These are phyloP conservation scores for Thalassoma bifasciatum DNA, from an alignment of 2,113 vertebrate species.

Conservation along the genomic window DNA sequence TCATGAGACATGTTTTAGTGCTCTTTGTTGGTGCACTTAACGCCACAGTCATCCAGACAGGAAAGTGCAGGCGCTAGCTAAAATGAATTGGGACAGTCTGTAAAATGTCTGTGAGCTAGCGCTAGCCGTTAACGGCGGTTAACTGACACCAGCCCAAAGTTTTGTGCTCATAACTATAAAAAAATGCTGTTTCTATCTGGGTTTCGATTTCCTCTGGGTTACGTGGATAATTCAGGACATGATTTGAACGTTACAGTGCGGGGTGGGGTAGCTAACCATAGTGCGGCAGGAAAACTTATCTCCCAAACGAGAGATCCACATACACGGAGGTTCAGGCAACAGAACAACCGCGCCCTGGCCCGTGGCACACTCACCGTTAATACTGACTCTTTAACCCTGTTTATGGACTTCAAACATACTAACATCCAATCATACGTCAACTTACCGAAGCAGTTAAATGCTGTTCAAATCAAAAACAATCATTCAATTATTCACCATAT, in stretches of 20 bases:
- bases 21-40: conserved; percentile 14
- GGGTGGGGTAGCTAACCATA: conserved; percentile 69
- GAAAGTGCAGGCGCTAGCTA: conserved; percentile 75
- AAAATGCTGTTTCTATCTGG: accelerated
- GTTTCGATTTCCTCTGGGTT: background rate
- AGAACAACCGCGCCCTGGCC: conserved; percentile 76
- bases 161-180: background rate
- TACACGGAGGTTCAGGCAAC: conserved; percentile 56
- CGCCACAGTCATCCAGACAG: conserved; percentile 40
- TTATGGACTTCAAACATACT: background rate
- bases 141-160: conserved; percentile 16
- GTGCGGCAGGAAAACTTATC: conserved; percentile 75
- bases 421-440: background rate
- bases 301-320: conserved; percentile 49
- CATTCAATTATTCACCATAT: background rate
- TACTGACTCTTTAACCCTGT: conserved; percentile 1
- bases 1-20: background rate
- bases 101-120: conserved; percentile 44
- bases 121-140: conserved; percentile 27
- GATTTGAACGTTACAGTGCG: conserved; percentile 34
- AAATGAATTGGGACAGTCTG: conserved; percentile 61
- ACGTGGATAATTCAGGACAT: background rate
- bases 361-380: conserved; percentile 35
- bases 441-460: background rate
- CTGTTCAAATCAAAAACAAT: background rate